These are phyloP conservation scores for Sphecodes monilicornis DNA, from an alignment of 2,888 invertebrate species.

Conservation along the genomic window DNA sequence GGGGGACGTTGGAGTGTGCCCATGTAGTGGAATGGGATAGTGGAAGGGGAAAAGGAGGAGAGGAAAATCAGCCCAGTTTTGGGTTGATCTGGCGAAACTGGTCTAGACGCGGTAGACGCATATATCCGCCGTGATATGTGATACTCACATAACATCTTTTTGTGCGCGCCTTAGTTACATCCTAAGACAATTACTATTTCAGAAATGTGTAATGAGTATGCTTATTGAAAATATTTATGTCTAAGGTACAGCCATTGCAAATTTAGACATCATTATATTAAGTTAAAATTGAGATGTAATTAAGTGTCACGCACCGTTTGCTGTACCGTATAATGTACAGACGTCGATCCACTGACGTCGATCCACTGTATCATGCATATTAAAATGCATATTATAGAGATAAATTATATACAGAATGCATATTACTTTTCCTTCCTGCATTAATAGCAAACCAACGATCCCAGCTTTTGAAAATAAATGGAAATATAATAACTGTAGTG, in stretches of 20 bases:
- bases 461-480: background rate
- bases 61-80: no score
- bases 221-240: background rate
- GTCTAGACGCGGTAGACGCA: no score
- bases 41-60: no score
- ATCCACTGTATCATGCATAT: background rate
- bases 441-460: background rate
- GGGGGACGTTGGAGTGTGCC: no score
- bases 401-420: no score
- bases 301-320: background rate
- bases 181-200: no score
- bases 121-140: no score
- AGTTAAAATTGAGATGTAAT: background rate
- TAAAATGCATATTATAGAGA: no score
- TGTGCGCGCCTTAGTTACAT: no score
- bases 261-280: background rate
- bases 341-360: background rate
- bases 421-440: constrained; percentile 1
- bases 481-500: background rate
- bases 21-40: no score
- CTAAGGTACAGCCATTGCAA: background rate
- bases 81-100: no score
- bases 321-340: background rate
- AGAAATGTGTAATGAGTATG: background rate
- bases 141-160: no score